These are phyloP conservation scores for Tachuris rubrigastra DNA, from an alignment of 2,113 vertebrate species.

Conservation along the genomic window DNA sequence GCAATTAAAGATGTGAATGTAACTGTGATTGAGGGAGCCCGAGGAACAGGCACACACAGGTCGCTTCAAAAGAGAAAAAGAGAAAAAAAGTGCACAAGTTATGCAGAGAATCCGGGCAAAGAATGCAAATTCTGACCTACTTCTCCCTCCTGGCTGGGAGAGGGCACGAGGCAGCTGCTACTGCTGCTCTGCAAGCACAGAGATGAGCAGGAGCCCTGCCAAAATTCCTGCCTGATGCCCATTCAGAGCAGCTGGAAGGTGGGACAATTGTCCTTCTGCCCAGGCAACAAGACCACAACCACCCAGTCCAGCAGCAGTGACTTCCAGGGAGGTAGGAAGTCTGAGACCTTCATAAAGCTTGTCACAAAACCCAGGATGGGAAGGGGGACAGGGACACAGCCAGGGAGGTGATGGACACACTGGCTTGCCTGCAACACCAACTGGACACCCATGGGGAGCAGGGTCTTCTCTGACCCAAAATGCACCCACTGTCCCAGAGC, in stretches of 20 bases:
- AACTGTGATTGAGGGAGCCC: background rate
- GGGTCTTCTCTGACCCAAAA: background rate
- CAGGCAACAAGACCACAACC: background rate
- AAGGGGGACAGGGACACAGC: background rate
- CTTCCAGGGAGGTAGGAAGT: background rate
- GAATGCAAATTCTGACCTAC: conserved; percentile 61
- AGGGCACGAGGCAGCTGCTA: conserved; percentile 5
- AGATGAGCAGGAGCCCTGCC: conserved; percentile 8
- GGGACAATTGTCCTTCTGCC: background rate
- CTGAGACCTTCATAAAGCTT: background rate
- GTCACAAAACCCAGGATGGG: background rate
- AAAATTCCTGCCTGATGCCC: background rate
- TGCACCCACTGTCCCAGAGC: background rate
- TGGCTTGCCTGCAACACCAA: rapidly evolving
- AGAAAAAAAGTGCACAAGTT: background rate
- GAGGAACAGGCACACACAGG: background rate
- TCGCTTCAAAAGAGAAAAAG: background rate
- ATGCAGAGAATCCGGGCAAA: background rate
- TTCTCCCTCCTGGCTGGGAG: conserved; percentile 32
- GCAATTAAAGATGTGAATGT: background rate
- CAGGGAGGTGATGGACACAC: rapidly evolving
- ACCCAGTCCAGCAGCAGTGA: background rate
- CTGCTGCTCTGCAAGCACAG: background rate
- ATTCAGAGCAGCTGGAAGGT: background rate
- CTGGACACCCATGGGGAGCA: rapidly evolving